Percentiles rank a stretch among this genome's conserved stretches.
Evolutionary conservation across 2,797 vertebrate genomes (phyloP).

Genomic region (Lerista edwardsae): DNA sequence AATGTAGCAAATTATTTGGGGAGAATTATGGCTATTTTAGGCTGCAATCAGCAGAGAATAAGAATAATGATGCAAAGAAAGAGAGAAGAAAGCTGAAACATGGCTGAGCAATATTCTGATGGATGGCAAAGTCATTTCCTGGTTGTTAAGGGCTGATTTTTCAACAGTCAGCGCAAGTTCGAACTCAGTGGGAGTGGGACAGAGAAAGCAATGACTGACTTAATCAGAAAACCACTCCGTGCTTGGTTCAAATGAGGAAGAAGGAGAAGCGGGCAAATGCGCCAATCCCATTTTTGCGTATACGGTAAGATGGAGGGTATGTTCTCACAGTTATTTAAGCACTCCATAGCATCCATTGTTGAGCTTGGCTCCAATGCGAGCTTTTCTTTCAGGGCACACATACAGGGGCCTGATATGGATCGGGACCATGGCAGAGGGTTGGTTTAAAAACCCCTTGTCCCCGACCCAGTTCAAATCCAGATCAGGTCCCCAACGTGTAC

Average conservation of each 20-base stretch:
- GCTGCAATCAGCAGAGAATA: slow-evolving; percentile 79
- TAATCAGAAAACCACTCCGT: slow-evolving; percentile 63
- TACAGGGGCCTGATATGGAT: too few relatives aligned
- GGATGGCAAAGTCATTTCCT: slow-evolving; percentile 81
- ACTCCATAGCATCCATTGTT: too few relatives aligned
- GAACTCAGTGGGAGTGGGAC: slow-evolving; percentile 61
- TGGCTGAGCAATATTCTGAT: slow-evolving; percentile 80
- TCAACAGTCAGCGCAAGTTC: slow-evolving; percentile 75
- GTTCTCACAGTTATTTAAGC: too few relatives aligned
- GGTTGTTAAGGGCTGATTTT: slow-evolving; percentile 79
- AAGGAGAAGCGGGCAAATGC: slow-evolving; percentile 15
- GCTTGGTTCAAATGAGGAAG: slow-evolving; percentile 46
- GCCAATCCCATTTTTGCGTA: slow-evolving; percentile 40
- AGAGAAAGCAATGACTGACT: slow-evolving; percentile 52
- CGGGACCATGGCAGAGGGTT: too few relatives aligned
- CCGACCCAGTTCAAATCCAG: too few relatives aligned
- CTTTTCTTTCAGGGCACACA: too few relatives aligned
- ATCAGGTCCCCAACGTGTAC: too few relatives aligned
- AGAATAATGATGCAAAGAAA: slow-evolving; percentile 78
- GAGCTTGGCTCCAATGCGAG: too few relatives aligned
- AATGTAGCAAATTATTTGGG: slow-evolving; percentile 77
- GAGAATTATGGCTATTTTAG: slow-evolving; percentile 82
- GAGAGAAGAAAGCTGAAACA: slow-evolving; percentile 69
- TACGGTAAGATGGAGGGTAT: slow-evolving; percentile 34
- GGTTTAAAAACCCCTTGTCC: too few relatives aligned